These are phyloP conservation scores for Mimumesa dahlbomi DNA, from an alignment of 2,888 invertebrate species.

Conservation along the genomic window DNA sequence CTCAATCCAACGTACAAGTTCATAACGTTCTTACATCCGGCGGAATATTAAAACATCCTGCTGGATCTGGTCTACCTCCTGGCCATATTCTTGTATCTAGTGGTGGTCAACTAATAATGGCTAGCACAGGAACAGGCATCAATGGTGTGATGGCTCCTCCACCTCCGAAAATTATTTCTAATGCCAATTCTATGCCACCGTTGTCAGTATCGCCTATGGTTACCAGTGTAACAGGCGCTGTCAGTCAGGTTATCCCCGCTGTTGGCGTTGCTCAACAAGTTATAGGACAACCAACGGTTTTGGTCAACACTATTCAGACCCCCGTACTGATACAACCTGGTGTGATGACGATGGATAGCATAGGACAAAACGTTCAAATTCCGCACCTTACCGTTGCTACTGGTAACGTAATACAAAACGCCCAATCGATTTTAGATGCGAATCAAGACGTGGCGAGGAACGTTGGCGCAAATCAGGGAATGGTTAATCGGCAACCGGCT, in stretches of 20 bases:
- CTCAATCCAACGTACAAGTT: conserved; percentile 71
- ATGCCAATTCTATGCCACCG: conserved; percentile 82
- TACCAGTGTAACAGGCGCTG: conserved; percentile 85
- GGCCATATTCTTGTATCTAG: conserved; percentile 90
- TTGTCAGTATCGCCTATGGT: conserved; percentile 84
- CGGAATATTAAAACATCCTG: conserved; percentile 81
- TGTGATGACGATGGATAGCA: conserved; percentile 88
- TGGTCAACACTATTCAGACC: conserved; percentile 89
- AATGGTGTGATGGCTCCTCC: conserved; percentile 85
- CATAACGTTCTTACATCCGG: conserved; percentile 77
- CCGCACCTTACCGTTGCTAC: conserved; percentile 85
- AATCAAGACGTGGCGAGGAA: conserved; percentile 77
- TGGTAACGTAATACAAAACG: conserved; percentile 84
- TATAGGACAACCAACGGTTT: conserved; percentile 88
- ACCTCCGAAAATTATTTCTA: conserved; percentile 81
- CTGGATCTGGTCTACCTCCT: conserved; percentile 81
- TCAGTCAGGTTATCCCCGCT: conserved; percentile 85
- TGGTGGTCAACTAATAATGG: conserved; percentile 88
- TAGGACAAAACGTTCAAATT: conserved; percentile 86
- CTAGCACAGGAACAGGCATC: conserved; percentile 81
- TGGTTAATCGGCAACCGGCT: conserved; percentile 73
- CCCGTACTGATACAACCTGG: conserved; percentile 90
- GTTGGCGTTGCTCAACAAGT: conserved; percentile 85
- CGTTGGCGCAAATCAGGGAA: conserved; percentile 66
- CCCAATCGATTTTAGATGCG: conserved; percentile 81